phyloP scores from a whole-genome alignment of 30 jellyfish, hydroid and myxozoan genomes.

The Rhopilema esculentum region DNA sequence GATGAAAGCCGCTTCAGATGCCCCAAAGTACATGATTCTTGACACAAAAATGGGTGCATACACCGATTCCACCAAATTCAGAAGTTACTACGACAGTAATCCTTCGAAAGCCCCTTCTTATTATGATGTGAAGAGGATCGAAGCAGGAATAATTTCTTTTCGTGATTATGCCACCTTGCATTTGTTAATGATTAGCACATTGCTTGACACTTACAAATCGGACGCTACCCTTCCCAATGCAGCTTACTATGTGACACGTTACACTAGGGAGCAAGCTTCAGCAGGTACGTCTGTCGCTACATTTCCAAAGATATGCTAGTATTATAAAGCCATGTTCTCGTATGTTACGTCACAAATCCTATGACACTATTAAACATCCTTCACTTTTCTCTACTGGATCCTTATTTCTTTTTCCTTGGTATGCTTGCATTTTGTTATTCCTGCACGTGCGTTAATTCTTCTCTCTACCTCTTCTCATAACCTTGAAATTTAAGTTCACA shows the following conservation, averaged over 20 bases:
- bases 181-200: background rate
- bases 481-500: too few species aligned
- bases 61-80: background rate
- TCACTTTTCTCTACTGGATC: too few species aligned
- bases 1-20: background rate
- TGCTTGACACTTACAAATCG: background rate
- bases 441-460: too few species aligned
- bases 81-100: constrained; percentile 13
- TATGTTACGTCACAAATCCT: too few species aligned
- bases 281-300: constrained; percentile 4
- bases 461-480: too few species aligned
- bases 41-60: constrained; percentile 8
- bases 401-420: too few species aligned
- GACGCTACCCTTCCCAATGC: background rate
- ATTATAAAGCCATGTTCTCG: too few species aligned
- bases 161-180: constrained; percentile 32
- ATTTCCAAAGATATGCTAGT: background rate
- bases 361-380: too few species aligned
- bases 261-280: background rate
- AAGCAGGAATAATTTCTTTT: constrained; percentile 33
- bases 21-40: constrained; percentile 44
- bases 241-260: background rate
- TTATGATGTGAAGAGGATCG: constrained; percentile 26
- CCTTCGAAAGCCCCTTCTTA: constrained; percentile 19
- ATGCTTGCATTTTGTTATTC: too few species aligned